Conservation (phyloP, 2,888 invertebrate genomes). For the Girardia tigrina region DNA sequence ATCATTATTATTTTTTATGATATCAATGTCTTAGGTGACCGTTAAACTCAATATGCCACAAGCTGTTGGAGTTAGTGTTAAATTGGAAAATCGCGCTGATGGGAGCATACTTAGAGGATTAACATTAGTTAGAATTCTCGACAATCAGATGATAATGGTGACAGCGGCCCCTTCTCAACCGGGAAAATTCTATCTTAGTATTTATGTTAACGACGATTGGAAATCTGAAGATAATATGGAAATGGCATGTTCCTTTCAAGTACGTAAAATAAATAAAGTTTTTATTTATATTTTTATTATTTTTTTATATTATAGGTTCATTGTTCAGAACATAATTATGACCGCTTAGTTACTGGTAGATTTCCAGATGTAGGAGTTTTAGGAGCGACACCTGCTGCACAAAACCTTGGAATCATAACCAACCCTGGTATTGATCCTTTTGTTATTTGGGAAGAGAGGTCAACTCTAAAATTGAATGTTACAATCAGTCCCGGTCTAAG, state of each 20-base stretch:
- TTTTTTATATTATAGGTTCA: too few species aligned
- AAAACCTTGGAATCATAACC: conserved; percentile 34
- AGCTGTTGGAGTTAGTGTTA: conserved; percentile 38
- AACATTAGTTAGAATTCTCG: conserved; percentile 32
- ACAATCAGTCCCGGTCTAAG: conserved; percentile 34
- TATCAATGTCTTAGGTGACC: conserved; percentile 26
- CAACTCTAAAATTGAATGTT: conserved; percentile 32
- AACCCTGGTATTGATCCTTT: conserved; percentile 30
- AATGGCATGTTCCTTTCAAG: conserved; percentile 45
- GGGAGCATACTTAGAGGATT: conserved; percentile 33
- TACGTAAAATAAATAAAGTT: conserved; percentile 37
- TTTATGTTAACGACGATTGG: conserved; percentile 46
- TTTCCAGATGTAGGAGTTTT: conserved; percentile 37
- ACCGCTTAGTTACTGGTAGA: conserved; percentile 36
- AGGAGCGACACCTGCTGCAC: conserved; percentile 34
- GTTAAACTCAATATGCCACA: conserved; percentile 36
- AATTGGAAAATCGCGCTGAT: conserved; percentile 41
- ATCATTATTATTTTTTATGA: too few species aligned
- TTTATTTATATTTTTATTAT: neutral
- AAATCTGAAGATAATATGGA: conserved; percentile 43
- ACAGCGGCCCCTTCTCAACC: conserved; percentile 49
- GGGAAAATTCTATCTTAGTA: conserved; percentile 50
- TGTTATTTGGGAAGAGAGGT: conserved; percentile 34
- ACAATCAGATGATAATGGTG: conserved; percentile 40
- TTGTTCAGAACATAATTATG: conserved; percentile 37